phyloP scores from a whole-genome alignment of 37 sponge, comb jelly and placozoan species.

The Tethya wilhelma region DNA sequence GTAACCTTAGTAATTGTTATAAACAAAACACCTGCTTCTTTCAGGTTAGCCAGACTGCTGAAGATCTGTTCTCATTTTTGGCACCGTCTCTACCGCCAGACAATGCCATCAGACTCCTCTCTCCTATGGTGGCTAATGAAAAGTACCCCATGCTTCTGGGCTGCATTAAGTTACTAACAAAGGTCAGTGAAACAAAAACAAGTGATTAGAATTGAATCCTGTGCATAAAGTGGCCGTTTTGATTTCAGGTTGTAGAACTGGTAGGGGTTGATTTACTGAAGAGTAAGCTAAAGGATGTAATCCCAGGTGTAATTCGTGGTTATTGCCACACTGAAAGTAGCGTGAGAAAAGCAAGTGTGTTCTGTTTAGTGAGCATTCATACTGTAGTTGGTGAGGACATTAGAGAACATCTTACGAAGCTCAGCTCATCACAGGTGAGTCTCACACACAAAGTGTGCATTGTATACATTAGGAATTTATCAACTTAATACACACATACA shows the following conservation, averaged over 20 bases:
- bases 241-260: slow-evolving; percentile 25
- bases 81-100: slow-evolving; percentile 61
- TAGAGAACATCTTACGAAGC: slow-evolving; percentile 56
- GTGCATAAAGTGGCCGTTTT: no score
- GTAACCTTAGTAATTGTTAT: background rate
- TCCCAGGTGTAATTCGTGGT: slow-evolving; percentile 54
- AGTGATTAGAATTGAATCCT: no score
- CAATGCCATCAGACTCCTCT: slow-evolving; percentile 45
- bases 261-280: slow-evolving; percentile 18
- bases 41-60: slow-evolving; percentile 75
- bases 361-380: slow-evolving; percentile 89
- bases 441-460: background rate
- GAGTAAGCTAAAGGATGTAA: slow-evolving; percentile 18
- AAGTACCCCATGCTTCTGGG: slow-evolving; percentile 68
- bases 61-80: slow-evolving; percentile 70
- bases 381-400: slow-evolving; percentile 75
- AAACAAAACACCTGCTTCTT: background rate
- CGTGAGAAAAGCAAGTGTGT: slow-evolving; percentile 90
- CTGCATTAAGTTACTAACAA: slow-evolving; percentile 74
- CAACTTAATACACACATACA: background rate
- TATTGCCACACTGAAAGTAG: slow-evolving; percentile 84
- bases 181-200: no score
- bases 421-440: slow-evolving; percentile 80
- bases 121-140: slow-evolving; percentile 60
- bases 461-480: background rate